Conservation (phyloP, 1,140 invertebrate genomes). For the Trachymyrmex septentrionalis region DNA sequence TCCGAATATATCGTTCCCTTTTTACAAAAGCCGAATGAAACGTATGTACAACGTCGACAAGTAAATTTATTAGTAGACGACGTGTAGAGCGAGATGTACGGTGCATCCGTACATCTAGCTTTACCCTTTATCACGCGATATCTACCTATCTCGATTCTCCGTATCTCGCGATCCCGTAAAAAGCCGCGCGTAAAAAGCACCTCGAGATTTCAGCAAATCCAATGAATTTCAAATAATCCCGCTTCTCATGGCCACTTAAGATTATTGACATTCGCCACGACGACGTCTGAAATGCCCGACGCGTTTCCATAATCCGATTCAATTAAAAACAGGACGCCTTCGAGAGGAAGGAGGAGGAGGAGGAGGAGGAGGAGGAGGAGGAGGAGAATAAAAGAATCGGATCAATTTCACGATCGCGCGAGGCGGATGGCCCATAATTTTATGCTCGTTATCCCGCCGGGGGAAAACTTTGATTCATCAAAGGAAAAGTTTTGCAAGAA, state of each 20-base stretch:
- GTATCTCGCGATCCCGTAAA: slow-evolving; percentile 24
- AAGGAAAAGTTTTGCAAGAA: slow-evolving; percentile 37
- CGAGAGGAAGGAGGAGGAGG: background rate
- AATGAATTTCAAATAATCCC: slow-evolving; percentile 57
- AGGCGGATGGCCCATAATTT: slow-evolving; percentile 42
- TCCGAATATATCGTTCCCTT: slow-evolving; percentile 14
- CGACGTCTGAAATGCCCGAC: slow-evolving; percentile 47
- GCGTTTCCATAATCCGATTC: slow-evolving; percentile 61
- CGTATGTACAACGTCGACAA: background rate
- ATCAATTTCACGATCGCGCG: slow-evolving; percentile 49
- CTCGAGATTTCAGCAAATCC: slow-evolving; percentile 38
- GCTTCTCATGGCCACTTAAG: slow-evolving; percentile 47
- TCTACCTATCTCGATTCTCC: background rate
- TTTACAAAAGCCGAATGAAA: slow-evolving; percentile 41
- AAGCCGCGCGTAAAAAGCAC: slow-evolving; percentile 14
- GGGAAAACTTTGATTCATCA: slow-evolving; percentile 47
- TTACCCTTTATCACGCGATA: slow-evolving; percentile 5
- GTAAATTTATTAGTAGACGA: slow-evolving; percentile 18
- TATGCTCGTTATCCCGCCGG: slow-evolving; percentile 52
- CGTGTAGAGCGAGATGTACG: background rate
- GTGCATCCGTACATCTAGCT: background rate
- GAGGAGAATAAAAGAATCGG: background rate
- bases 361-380: too few species aligned
- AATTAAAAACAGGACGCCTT: slow-evolving; percentile 49
- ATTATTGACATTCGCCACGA: slow-evolving; percentile 53